phyloP scores from a whole-genome alignment of 2,797 vertebrate species.

The Allobates femoralis region DNA sequence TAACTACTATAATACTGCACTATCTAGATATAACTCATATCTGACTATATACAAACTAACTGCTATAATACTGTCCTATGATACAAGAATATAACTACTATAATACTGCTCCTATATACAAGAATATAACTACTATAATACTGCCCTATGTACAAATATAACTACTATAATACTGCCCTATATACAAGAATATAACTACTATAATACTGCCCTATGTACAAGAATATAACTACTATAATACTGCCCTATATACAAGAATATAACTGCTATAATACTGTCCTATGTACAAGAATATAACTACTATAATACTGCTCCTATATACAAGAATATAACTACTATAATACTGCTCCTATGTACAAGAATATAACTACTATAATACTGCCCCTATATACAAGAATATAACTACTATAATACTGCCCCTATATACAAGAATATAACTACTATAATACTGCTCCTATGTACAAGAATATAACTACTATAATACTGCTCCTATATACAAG shows the following conservation, averaged over 20 bases:
- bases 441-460: too few species aligned
- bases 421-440: too few species aligned
- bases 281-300: too few species aligned
- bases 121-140: slow-evolving; percentile 8
- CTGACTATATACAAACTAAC: neutral
- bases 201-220: slow-evolving; percentile 8
- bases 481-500: slow-evolving; percentile 5
- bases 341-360: too few species aligned
- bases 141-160: slow-evolving; percentile 5
- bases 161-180: too few species aligned
- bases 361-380: too few species aligned
- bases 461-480: neutral
- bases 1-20: neutral
- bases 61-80: slow-evolving; percentile 1
- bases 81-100: slow-evolving; percentile 8
- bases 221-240: slow-evolving; percentile 20
- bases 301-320: too few species aligned
- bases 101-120: neutral
- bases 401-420: too few species aligned
- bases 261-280: slow-evolving; percentile 12
- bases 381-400: too few species aligned
- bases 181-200: slow-evolving; percentile 11
- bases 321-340: too few species aligned
- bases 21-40: too few species aligned
- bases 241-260: slow-evolving; percentile 7